phyloP scores from a whole-genome alignment of 2,797 vertebrate species.

The Enteromius anoplus region DNA sequence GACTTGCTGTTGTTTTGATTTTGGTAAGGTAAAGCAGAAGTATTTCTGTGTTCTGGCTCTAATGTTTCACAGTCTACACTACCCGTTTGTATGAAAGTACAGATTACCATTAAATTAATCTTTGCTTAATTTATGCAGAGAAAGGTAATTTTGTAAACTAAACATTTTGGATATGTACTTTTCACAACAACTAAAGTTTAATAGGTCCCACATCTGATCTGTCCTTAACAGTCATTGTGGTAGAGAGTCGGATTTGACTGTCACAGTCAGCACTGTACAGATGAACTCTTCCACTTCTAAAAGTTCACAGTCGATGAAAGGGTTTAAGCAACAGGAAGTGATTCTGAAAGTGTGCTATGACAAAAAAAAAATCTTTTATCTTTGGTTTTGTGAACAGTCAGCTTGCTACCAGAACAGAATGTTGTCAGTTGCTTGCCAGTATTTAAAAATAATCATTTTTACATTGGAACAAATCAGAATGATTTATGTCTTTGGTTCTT shows the following conservation, averaged over 20 bases:
- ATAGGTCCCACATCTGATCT: neutral
- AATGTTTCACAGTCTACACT: neutral
- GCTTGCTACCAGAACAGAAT: neutral
- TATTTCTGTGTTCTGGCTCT: neutral
- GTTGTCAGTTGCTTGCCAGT: neutral
- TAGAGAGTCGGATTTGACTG: neutral
- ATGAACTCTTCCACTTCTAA: neutral
- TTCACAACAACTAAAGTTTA: neutral
- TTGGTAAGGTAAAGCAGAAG: neutral
- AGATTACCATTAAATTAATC: neutral
- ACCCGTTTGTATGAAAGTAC: neutral
- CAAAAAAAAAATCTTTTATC: neutral
- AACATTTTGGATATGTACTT: neutral
- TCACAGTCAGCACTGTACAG: neutral
- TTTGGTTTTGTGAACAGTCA: neutral
- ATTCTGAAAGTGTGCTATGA: conserved; percentile 1
- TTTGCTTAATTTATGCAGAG: neutral
- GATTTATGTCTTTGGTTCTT: neutral
- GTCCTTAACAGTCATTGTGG: neutral
- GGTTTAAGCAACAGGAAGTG: neutral
- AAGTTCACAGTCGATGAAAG: neutral
- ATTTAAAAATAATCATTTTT: neutral
- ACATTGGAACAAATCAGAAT: neutral
- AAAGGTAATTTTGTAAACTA: neutral
- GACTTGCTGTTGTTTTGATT: neutral